phyloP scores from a whole-genome alignment of 2,888 invertebrate genomes.

The Ennomos fuscantarius region DNA sequence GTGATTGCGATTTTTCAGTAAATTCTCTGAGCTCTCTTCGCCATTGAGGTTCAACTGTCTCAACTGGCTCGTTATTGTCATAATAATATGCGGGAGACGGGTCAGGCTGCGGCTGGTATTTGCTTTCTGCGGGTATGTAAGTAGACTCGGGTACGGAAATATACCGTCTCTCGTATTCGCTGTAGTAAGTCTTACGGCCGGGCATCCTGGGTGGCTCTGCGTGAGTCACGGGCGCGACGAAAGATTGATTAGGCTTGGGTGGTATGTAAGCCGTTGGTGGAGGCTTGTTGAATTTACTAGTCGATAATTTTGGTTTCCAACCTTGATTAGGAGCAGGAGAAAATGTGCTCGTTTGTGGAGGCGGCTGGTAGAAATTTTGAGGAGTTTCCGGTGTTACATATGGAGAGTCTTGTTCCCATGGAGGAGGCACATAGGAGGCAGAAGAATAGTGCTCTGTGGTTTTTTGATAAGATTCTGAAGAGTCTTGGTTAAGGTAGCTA shows the following conservation, averaged over 20 bases:
- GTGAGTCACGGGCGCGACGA: slow-evolving; percentile 64
- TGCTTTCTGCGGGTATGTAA: slow-evolving; percentile 74
- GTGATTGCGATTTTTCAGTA: slow-evolving; percentile 73
- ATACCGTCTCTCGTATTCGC: slow-evolving; percentile 79
- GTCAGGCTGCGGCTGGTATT: slow-evolving; percentile 74
- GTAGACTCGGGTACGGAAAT: slow-evolving; percentile 78
- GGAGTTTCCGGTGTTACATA: slow-evolving; percentile 61
- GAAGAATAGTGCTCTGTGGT: slow-evolving; percentile 69
- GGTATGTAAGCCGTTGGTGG: slow-evolving; percentile 73
- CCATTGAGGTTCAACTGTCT: slow-evolving; percentile 76
- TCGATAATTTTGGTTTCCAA: slow-evolving; percentile 63
- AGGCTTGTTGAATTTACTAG: slow-evolving; percentile 66
- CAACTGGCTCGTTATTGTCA: slow-evolving; percentile 73
- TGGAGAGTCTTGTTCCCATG: slow-evolving; percentile 77
- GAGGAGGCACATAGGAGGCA: slow-evolving; percentile 77
- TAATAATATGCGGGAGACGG: slow-evolving; percentile 78
- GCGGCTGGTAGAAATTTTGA: slow-evolving; percentile 65
- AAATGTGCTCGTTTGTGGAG: slow-evolving; percentile 53
- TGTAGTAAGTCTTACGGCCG: slow-evolving; percentile 79
- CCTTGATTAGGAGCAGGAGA: slow-evolving; percentile 47
- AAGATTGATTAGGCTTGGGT: slow-evolving; percentile 79
- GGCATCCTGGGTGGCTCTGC: slow-evolving; percentile 61
- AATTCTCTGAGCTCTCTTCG: slow-evolving; percentile 80
- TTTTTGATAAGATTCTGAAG: slow-evolving; percentile 65
- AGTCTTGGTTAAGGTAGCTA: slow-evolving; percentile 53